Percentiles rank a stretch among this genome's conserved stretches.
Conservation (phyloP, 2,113 vertebrate genomes). For the Poeciliopsis retropinna region DNA sequence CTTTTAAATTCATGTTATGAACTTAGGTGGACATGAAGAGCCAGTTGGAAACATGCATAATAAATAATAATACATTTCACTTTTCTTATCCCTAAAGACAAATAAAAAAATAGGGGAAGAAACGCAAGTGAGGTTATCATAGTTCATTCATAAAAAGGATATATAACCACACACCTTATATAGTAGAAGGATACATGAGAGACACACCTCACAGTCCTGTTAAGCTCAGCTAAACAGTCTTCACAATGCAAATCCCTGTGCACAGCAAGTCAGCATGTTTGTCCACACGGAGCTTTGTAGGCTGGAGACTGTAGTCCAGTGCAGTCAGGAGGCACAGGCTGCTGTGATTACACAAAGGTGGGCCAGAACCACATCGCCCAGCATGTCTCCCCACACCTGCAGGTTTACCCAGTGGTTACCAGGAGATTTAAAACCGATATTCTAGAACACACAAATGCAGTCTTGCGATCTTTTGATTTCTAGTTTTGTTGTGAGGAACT, state of each 20-base stretch:
- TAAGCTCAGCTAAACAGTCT: slow-evolving; percentile 80
- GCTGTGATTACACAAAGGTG: slow-evolving; percentile 19
- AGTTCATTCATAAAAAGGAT: neutral
- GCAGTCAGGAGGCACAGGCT: slow-evolving; percentile 41
- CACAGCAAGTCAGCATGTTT: slow-evolving; percentile 80
- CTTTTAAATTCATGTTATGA: no score
- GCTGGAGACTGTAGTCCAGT: slow-evolving; percentile 64
- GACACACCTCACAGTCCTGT: slow-evolving; percentile 68
- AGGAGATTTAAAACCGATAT: slow-evolving; percentile 43
- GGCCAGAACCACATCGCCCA: slow-evolving; percentile 66
- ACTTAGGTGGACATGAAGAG: no score
- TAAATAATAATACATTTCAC: no score
- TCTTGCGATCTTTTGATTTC: slow-evolving; percentile 29
- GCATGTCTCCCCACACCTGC: slow-evolving; percentile 44
- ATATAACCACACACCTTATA: slow-evolving; percentile 32
- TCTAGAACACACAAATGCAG: slow-evolving; percentile 51
- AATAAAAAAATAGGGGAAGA: no score
- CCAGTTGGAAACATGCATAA: no score
- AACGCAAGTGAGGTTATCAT: no score
- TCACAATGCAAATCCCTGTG: slow-evolving; percentile 77
- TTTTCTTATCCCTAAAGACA: no score
- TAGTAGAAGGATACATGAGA: slow-evolving; percentile 3
- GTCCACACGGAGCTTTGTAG: slow-evolving; percentile 53
- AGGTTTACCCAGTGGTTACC: slow-evolving; percentile 57
- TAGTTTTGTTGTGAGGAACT: slow-evolving; percentile 25